Evolutionary conservation across 2,113 vertebrate species (phyloP), one percentile per base, ranked within the genome.

Genomic region (Apeltes quadracus): DNA sequence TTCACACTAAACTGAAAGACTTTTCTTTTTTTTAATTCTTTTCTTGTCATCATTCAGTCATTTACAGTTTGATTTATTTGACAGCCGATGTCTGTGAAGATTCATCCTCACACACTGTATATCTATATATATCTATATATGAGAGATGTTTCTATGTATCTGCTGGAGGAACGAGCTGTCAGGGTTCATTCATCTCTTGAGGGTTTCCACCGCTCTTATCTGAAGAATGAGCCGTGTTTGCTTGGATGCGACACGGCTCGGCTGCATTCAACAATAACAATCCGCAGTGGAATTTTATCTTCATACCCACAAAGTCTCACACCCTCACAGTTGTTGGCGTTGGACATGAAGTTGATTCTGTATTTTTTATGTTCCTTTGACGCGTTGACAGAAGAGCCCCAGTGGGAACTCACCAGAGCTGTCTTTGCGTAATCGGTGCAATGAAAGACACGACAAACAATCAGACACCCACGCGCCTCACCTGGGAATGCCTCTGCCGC

Each of bases 251-350:
- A 76, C 6, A 7, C 32, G 32, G 7, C 48, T 71, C 29, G 57
- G 68, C 64, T 69, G 78, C 70, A 61, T 20, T n/a, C 27, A 66
- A 25, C 43, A 3, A 23, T 51, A 29, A 43, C 25, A 66, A 65
- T 72, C 54, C 20, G 7, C 20, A 61, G 61, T 78, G 81, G 83
- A 88, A 88, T 84, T 88, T 75, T 81, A 71, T n/a, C n/a, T n/a
- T n/a, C 46, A 68, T 74, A 69, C 88, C 46, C 56, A 55, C 53
- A 27, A 68, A 25, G 39, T 61, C 69, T 72, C 7, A 34, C 41
- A 61, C 29, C 3, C 61, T 48, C 32, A 53, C 16, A 62, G 66
- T 53, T 82, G 76, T 78, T 86, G 72, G 75, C 75, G 72, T 78
- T 76, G 82, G 67, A 78, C 48, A 4, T 18, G n/a, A 72, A 81